Evolutionary conservation across 2,113 vertebrate species (phyloP), one percentile per base, ranked within the genome.

Genomic region (Cheilinus undulatus): DNA sequence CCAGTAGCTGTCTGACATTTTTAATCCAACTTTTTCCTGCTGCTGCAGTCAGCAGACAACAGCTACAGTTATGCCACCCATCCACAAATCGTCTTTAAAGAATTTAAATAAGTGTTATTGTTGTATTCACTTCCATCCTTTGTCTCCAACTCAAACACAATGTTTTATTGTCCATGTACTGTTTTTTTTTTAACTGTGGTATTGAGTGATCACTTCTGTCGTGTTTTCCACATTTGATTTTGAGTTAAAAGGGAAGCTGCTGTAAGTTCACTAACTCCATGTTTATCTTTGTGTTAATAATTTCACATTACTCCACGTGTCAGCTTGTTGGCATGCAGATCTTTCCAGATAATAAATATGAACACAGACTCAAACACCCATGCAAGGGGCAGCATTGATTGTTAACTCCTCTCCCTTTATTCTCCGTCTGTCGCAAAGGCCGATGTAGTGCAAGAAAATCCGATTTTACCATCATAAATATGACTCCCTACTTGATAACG

Each of bases 161-260:
- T 72, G 45, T 80, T 76, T 60, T 69, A 59, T 78, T 36, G 28
- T 36, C 23, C 67, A 45, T 69, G n/a, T 52, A 7, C 59, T 59
- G 72, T 27, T 42, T 62, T 80, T 82, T n/a, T n/a, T n/a, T n/a
- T n/a, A n/a, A n/a, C 19, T 60, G 27, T 19, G 59, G 49, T 67
- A 60, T 54, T 58, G 20, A 52, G 51, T 50, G 38, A 53, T 70
- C 69, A 50, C 20, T 69, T 63, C 45, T 67, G 14, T 75, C 36
- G 36, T 80, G 20, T 74, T 63, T 49, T 80, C 26, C 58, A 72
- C 79, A 53, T 91, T 91, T 92, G 86, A 36, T 76, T 86, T 92
- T 91, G 80, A 89, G 81, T 92, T 92, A 87, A 94, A 91, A 92
- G 91, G 91, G 93, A 91, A 87, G 88, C 88, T 88, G 86, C 84